Evolutionary conservation across 2,888 invertebrate genomes (phyloP), one percentile per base, ranked within the genome.

Genomic region (Sympetrum striolatum): DNA sequence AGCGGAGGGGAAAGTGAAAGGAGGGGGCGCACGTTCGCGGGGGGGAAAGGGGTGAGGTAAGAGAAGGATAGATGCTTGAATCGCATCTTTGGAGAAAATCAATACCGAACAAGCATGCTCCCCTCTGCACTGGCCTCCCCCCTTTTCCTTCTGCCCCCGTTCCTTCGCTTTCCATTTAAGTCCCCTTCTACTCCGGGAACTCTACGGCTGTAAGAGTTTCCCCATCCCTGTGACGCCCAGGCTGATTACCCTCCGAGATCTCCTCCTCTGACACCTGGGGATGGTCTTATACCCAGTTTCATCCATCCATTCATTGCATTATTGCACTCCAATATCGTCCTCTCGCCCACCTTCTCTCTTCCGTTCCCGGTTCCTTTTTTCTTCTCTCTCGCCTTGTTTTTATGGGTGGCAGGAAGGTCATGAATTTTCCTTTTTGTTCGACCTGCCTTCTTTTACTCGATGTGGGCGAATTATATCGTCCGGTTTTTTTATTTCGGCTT

Each of bases 1-100:
- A 31, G 73, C 73, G 48, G 48, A 14, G 48, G n/a, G 48, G 81
- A 31, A 53, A 14, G 81, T 6, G 48, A 48, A 10, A 31, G 81
- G 10, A 53, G 53, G n/a, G 4, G n/a, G 44, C n/a, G 0, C 6
- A 39, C 15, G 39, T 37, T 4, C n/a, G 35, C 37, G 6, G 35
- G 81, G 2, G 35, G 39, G 44, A 81, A 44, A 53, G 81, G 37
- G 39, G 18, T 18, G 81, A 12, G 44, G 81, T 31, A 31, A n/a
- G 81, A 53, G n/a, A 48, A 81, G 48, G 81, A 81, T 81, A 53
- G 81, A 81, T 81, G 81, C 81, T 53, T 53, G 81, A 81, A 90
- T 90, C 90, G 79, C 90, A 90, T 90, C 90, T 90, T 90, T 90
- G 90, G 44, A 44, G 90, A 90, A 90, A 90, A 90, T 90, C 90